A percentile compares a stretch with the other conserved stretches of the same genome.
Evolutionary conservation across 2,888 invertebrate species (phyloP).

Genomic region (Hyalella azteca): DNA sequence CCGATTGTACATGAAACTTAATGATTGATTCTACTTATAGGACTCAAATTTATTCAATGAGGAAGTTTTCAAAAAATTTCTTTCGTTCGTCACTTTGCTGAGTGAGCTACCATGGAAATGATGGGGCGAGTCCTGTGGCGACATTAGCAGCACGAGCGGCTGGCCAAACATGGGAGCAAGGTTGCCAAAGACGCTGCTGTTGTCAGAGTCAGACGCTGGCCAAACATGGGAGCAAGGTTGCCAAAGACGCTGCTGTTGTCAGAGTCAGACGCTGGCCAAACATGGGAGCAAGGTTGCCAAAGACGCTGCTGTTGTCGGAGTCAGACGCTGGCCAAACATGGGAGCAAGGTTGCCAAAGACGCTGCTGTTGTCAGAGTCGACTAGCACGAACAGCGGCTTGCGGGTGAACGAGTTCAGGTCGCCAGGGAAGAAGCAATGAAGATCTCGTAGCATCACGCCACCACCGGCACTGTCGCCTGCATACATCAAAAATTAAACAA

Average conservation of each 20-base stretch:
- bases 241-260: slow-evolving; percentile 93
- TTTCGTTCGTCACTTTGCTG: too few relatives aligned
- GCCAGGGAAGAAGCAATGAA: slow-evolving; percentile 78
- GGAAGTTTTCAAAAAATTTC: too few relatives aligned
- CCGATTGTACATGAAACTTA: too few relatives aligned
- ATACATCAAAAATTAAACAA: background rate
- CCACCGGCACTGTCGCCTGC: slow-evolving; percentile 7
- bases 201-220: too few relatives aligned
- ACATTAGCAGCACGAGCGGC: slow-evolving; percentile 90
- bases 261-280: slow-evolving; percentile 96
- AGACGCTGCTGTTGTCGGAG: slow-evolving; percentile 92
- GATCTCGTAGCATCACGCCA: slow-evolving; percentile 49
- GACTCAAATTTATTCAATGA: too few relatives aligned
- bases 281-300: slow-evolving; percentile 80
- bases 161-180: slow-evolving; percentile 86
- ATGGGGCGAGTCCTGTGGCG: slow-evolving; percentile 86
- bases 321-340: slow-evolving; percentile 92
- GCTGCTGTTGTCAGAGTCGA: slow-evolving; percentile 94
- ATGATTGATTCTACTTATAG: too few relatives aligned
- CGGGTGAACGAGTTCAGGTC: slow-evolving; percentile 92
- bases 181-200: slow-evolving; percentile 89
- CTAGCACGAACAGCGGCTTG: slow-evolving; percentile 88
- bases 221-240: slow-evolving; percentile 82
- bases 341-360: slow-evolving; percentile 83
- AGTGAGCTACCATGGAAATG: slow-evolving; percentile 75